Evolutionary conservation across 2,797 vertebrate species (phyloP), one percentile per base, ranked within the genome.

Genomic region (Gymnothorax reevesii): DNA sequence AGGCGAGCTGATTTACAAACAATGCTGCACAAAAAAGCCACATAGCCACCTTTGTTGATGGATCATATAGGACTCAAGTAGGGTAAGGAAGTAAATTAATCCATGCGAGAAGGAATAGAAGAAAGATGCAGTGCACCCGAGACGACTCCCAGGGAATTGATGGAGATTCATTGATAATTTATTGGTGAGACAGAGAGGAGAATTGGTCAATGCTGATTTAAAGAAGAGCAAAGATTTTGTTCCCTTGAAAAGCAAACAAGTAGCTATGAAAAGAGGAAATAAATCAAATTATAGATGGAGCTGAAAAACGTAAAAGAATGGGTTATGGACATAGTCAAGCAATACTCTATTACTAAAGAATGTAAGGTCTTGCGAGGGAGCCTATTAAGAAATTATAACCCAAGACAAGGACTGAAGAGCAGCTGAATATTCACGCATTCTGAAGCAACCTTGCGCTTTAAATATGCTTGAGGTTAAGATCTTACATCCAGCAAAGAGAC

Each of bases 401-500:
- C 22, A 27, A 73, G 13, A 33, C 69, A 0, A 71, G 25, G 69
- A 73, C 20, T 69, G 25, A n/a, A 69, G 64, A 69, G 20, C n/a
- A 69, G 7, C 22, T 22, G 10, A 62, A 17, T 17, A 62, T 4
- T 13, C 60, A 62, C 20, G 15, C 60, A 13, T 62, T 17, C 60
- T 62, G 60, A 42, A 62, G 60, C 60, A 62, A 69, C 64, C 33
- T 42, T 42, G 33, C 33, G 2, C 33, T 42, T 42, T 42, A 42
- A 42, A 42, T 42, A 42, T 42, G 33, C 33, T 42, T 42, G 2
- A 42, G 33, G 33, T 42, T 42, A 42, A 92, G 87, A 87, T 97
- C 95, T 27, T 91, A 93, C 0, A 93, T 85, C 97, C 97, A 98
- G 0, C 49, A 89, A 57, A 98, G 94, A 57, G 88, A 93, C 91